Percentiles rank a stretch among this genome's conserved stretches.
phyloP scores from a whole-genome alignment of 2,113 vertebrate genomes.

The Sander vitreus region DNA sequence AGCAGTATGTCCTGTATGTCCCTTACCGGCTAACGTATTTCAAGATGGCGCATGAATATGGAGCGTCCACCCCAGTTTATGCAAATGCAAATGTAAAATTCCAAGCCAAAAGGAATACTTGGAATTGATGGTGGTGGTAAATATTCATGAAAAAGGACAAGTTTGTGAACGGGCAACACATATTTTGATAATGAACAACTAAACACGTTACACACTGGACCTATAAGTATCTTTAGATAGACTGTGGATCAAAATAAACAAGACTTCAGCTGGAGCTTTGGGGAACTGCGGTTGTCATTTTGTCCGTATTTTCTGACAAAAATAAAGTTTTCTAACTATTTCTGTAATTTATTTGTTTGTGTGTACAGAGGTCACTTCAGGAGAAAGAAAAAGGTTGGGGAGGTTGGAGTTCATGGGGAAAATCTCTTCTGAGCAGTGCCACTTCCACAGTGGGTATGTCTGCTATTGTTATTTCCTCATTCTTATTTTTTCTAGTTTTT shows the following conservation, averaged over 20 bases:
- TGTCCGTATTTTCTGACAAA: neutral
- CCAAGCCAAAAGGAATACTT: no score
- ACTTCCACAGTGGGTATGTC: conserved; percentile 92
- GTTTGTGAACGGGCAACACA: no score
- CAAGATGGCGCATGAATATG: no score
- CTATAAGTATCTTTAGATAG: neutral
- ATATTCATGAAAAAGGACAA: no score
- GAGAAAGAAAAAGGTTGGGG: conserved; percentile 79
- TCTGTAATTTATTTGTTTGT: conserved; percentile 32
- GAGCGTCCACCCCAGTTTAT: no score
- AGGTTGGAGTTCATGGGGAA: conserved; percentile 96
- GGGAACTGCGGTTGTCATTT: neutral
- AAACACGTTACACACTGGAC: no score
- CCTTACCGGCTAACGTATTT: no score
- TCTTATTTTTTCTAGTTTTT: neutral
- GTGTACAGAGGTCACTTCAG: conserved; percentile 59
- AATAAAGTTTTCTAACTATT: neutral
- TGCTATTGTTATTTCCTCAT: neutral
- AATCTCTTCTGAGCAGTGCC: conserved; percentile 92
- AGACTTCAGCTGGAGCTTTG: neutral
- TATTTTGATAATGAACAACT: no score
- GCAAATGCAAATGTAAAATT: no score
- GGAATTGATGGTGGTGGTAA: no score
- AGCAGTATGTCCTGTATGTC: no score
- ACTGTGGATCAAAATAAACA: neutral